Percentiles rank a stretch among this genome's conserved stretches.
phyloP scores from a whole-genome alignment of 2,888 invertebrate genomes.

The Drosophila neotestacea region DNA sequence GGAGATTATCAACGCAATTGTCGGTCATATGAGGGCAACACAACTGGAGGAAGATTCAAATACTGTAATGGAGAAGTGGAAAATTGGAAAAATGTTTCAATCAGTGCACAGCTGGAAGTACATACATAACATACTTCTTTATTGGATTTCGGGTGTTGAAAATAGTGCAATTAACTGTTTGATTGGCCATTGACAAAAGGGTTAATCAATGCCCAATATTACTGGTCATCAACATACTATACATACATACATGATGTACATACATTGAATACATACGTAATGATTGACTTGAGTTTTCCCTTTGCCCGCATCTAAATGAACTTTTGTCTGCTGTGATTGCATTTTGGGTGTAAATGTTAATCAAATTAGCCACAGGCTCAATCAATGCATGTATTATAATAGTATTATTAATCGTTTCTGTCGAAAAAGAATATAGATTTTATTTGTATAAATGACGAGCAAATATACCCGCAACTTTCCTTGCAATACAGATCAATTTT shows the following conservation, averaged over 20 bases:
- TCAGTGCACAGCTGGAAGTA: constrained; percentile 48
- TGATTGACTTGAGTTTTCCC: constrained; percentile 4
- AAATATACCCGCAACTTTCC: too few species aligned
- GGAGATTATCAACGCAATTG: constrained; percentile 32
- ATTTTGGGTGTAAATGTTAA: constrained; percentile 53
- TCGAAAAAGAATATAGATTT: constrained; percentile 60
- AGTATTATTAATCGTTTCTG: constrained; percentile 37
- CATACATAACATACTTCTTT: constrained; percentile 13
- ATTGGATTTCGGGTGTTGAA: constrained; percentile 51
- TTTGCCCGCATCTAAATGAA: constrained; percentile 37
- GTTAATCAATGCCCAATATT: constrained; percentile 47
- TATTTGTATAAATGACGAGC: constrained; percentile 40
- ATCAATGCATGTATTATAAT: constrained; percentile 64
- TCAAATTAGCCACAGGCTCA: constrained; percentile 64
- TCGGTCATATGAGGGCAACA: constrained; percentile 59
- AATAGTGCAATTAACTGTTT: constrained; percentile 59
- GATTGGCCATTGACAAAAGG: constrained; percentile 60
- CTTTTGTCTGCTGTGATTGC: constrained; percentile 22
- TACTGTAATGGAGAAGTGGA: constrained; percentile 30
- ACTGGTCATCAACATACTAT: constrained; percentile 23
- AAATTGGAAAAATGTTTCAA: constrained; percentile 56
- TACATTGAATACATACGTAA: background rate
- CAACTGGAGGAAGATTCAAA: background rate
- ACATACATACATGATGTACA: background rate
- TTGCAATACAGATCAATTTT: too few species aligned